Base-by-base conservation (phyloP, 2,113 vertebrate genomes). In the Sterrhoptilus dennistouni region DNA sequence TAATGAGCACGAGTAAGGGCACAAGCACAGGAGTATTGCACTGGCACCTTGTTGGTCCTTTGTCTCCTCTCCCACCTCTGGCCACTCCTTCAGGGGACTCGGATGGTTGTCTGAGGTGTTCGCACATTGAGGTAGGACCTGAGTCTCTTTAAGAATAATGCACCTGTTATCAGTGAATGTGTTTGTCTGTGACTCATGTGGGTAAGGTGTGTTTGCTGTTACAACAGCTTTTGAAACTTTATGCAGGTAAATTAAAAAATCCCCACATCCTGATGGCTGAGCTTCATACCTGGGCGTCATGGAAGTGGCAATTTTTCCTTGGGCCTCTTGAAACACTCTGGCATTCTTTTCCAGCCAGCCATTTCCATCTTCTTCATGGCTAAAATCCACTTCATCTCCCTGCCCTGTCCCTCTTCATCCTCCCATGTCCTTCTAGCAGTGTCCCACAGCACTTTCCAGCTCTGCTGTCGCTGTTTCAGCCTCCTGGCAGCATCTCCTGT, bases 191-290 rank as follows among this genome's bases (percentile, higher is more conserved):
- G 96, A 96, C 90, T 96, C 93, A 77, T 25, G 52, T 70, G 68
- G 68, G 83, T 54, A 96, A 95, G 90, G 90, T 95, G 79, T 96
- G 95, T 97, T 97, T 96, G 90, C 92, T 93, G 33, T 96, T 96
- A 69, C 15, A 96, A 81, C 68, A 90, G 85, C 86, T 96, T 88
- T 87, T 90, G 76, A 95, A 92, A 92, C 68, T 90, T 90, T 63
- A 78, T 94, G 64, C 52, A 71, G 71, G 82, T 72, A 54, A 80
- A 86, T 87, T 80, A 10, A 66, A 83, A 92, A 89, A 93, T 31
- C 23, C 40, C 35, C 28, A n/a, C 59, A 91, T 88, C 92, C 93
- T 94, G 64, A 77, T 85, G 79, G 83, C 83, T 77, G 13, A 80
- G 82, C 70, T 88, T 83, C 71, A 12, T 94, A 85, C 71, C 83